Conservation (phyloP, 2,888 invertebrate species). For the Cotesia congregata region DNA sequence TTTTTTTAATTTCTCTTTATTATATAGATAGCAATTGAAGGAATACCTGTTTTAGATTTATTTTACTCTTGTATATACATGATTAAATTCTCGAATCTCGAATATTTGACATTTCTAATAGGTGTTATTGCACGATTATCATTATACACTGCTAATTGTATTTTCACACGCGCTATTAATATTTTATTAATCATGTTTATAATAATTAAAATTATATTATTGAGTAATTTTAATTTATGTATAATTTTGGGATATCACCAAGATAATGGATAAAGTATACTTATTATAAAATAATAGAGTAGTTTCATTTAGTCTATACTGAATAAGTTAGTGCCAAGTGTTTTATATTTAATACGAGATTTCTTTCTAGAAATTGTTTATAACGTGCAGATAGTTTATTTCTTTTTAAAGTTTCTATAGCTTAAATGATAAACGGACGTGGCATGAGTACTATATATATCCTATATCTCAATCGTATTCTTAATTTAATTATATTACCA, state of each 20-base stretch:
- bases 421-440: constrained; percentile 50
- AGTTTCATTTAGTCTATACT: too few relatives aligned
- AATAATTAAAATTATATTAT: not conserved
- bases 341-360: constrained; percentile 54
- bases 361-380: constrained; percentile 63
- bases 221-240: too few relatives aligned
- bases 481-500: too few relatives aligned
- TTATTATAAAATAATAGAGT: too few relatives aligned
- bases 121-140: constrained; percentile 16
- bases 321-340: constrained; percentile 50
- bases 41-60: not conserved
- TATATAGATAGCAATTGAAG: not conserved
- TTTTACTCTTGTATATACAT: constrained; percentile 6
- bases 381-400: constrained; percentile 55
- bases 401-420: too few relatives aligned
- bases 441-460: too few relatives aligned
- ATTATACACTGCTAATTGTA: constrained; percentile 46
- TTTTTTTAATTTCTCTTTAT: constrained; percentile 20
- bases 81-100: constrained; percentile 43
- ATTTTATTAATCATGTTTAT: constrained; percentile 21
- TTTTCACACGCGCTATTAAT: constrained; percentile 48
- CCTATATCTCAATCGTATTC: too few relatives aligned
- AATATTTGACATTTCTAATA: constrained; percentile 45
- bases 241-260: too few relatives aligned
- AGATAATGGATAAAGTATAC: too few relatives aligned